Percentiles rank a stretch among this genome's conserved stretches.
These are phyloP conservation scores for Paguma larvata DNA, from an alignment of 2,797 vertebrate genomes.

Conservation along the genomic window DNA sequence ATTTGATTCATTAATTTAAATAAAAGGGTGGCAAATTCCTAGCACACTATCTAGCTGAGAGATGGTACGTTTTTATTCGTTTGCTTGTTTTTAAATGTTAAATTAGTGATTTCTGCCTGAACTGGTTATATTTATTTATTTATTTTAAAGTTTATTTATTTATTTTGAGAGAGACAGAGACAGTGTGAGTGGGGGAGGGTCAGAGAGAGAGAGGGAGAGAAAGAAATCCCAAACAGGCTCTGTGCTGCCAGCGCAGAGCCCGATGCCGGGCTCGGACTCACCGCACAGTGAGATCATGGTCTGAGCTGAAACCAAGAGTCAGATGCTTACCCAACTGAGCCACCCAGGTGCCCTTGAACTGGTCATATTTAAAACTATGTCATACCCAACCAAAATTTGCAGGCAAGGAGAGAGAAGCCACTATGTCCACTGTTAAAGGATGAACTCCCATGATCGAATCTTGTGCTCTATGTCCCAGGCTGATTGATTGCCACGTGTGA, in stretches of 20 bases:
- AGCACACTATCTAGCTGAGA: constrained; percentile 45
- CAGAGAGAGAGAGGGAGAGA: too few relatives aligned
- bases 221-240: too few relatives aligned
- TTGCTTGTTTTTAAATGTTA: constrained; percentile 38
- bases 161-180: too few relatives aligned
- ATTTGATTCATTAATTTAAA: constrained; percentile 43
- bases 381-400: neutral
- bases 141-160: too few relatives aligned
- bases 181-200: too few relatives aligned
- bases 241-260: too few relatives aligned
- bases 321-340: too few relatives aligned
- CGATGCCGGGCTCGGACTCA: too few relatives aligned
- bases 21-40: constrained; percentile 55
- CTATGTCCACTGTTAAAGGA: neutral
- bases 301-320: too few relatives aligned
- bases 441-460: neutral
- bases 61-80: neutral
- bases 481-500: accelerated
- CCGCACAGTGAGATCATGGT: too few relatives aligned
- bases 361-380: neutral
- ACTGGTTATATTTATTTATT: neutral
- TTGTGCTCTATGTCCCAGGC: neutral
- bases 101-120: neutral
- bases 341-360: neutral
- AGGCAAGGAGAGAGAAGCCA: neutral